Evolutionary conservation across 2,113 vertebrate genomes (phyloP), one percentile per base, ranked within the genome.

Genomic region (Trematocara marginatum): DNA sequence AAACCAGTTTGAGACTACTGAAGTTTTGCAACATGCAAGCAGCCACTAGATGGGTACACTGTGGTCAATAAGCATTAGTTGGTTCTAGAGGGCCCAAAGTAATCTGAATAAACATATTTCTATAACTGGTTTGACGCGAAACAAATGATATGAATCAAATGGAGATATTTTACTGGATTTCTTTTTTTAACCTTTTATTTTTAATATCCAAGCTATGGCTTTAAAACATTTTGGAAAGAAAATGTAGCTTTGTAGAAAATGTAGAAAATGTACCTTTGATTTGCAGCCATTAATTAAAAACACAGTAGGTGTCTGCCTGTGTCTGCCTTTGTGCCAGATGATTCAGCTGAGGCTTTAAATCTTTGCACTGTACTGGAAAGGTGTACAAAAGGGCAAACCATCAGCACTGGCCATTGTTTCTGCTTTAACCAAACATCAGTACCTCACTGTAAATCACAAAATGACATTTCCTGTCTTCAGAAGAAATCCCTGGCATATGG

Each of bases 391-490:
- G 88, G 78, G 34, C 66, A 40, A 69, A 82, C 80, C 82, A 83
- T 88, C 83, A 80, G 79, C 83, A 34, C n/a, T 87, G 91, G 83
- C 85, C 88, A 90, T 79, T 90, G 85, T 86, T 91, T 81, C 81
- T 57, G 20, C 83, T 92, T 87, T 18, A 92, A 71, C 83, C 82
- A 85, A 84, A 80, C 89, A 81, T 92, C 91, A 87, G 69, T 88
- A 87, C 88, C 82, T 84, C 79, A 13, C 78, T 84, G 82, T 93
- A 93, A 93, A 95, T 95, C 93, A 92, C 76, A 40, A 82, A 92
- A 88, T 53, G 88, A 84, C 85, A 85, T 88, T 92, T 93, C 88
- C 88, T 85, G 87, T 91, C 90, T 86, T 90, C 76, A 89, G 84
- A 92, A 91, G 90, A 89, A 92, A 88, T 85, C 79, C 52, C 54